These are phyloP conservation scores for Alosa sapidissima DNA, from an alignment of 2,797 vertebrate species.

Conservation along the genomic window DNA sequence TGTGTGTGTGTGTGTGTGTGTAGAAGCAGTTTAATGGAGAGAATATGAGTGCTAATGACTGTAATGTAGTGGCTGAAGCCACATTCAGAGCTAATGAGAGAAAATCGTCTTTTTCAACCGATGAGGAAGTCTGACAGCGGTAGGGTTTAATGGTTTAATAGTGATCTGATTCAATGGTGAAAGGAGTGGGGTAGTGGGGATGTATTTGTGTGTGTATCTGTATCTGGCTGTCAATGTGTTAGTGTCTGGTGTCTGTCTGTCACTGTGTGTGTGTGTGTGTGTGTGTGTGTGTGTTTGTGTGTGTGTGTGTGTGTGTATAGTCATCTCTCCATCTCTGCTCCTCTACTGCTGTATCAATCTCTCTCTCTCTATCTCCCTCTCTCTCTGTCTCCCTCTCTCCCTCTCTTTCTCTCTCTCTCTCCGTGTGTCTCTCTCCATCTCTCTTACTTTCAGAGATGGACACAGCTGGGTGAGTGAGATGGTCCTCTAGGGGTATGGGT, in stretches of 20 bases:
- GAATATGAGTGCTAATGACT: neutral
- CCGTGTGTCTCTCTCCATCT: constrained; percentile 13
- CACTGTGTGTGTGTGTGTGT: neutral
- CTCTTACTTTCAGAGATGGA: constrained; percentile 60
- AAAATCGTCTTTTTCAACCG: neutral
- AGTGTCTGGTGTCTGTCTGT: neutral
- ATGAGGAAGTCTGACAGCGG: neutral
- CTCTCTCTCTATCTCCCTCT: neutral
- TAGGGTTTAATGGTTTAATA: too few relatives aligned
- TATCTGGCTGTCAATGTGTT: neutral
- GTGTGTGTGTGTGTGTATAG: too few relatives aligned
- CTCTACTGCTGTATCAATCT: neutral
- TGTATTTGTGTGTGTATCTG: neutral
- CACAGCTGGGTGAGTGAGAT: constrained; percentile 62
- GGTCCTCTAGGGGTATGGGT: constrained; percentile 47
- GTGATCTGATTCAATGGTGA: too few relatives aligned
- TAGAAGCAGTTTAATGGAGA: neutral
- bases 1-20: neutral
- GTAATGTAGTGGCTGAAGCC: neutral
- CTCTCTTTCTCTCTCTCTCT: too few relatives aligned
- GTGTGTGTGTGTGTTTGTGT: neutral
- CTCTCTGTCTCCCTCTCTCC: neutral
- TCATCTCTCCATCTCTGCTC: neutral
- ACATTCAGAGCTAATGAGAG: neutral
- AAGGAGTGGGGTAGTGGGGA: neutral